These are phyloP conservation scores for Calcarius lapponicus DNA, from an alignment of 2,797 vertebrate species.

Conservation along the genomic window DNA sequence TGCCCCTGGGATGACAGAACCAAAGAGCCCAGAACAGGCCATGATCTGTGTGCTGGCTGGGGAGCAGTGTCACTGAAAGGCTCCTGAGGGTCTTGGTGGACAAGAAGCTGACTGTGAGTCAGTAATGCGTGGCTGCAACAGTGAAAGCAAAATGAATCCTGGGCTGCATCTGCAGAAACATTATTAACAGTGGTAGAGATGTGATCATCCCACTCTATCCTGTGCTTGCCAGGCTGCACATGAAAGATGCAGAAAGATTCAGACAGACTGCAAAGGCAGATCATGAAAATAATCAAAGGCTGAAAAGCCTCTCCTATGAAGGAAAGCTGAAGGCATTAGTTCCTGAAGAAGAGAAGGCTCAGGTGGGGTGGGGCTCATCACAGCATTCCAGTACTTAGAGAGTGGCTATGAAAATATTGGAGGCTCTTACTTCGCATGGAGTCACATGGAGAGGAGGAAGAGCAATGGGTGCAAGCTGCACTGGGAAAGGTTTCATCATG, in stretches of 20 bases:
- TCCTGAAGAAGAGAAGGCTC: not conserved
- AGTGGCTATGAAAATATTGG: not conserved
- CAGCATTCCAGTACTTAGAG: not conserved
- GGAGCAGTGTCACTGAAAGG: not conserved
- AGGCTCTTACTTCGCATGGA: not conserved
- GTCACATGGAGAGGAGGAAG: not conserved
- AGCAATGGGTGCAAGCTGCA: not conserved
- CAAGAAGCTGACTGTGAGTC: not conserved
- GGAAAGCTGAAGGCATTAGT: not conserved
- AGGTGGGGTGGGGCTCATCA: rapidly evolving
- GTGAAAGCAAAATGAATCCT: not conserved
- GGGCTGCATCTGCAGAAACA: not conserved
- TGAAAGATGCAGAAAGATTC: not conserved
- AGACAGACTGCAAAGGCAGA: not conserved
- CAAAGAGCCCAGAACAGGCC: not conserved
- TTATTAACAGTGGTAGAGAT: not conserved
- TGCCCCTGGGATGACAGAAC: not conserved
- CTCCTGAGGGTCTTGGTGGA: not conserved
- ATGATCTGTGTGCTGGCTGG: not conserved
- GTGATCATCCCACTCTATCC: not conserved
- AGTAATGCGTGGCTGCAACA: not conserved
- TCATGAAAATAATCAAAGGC: not conserved
- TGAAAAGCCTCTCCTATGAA: not conserved
- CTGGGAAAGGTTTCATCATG: not conserved
- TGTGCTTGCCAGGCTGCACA: not conserved